Percentiles rank a stretch among this genome's conserved stretches.
phyloP scores from a whole-genome alignment of 2,113 vertebrate species.

The Lophura nycthemera region DNA sequence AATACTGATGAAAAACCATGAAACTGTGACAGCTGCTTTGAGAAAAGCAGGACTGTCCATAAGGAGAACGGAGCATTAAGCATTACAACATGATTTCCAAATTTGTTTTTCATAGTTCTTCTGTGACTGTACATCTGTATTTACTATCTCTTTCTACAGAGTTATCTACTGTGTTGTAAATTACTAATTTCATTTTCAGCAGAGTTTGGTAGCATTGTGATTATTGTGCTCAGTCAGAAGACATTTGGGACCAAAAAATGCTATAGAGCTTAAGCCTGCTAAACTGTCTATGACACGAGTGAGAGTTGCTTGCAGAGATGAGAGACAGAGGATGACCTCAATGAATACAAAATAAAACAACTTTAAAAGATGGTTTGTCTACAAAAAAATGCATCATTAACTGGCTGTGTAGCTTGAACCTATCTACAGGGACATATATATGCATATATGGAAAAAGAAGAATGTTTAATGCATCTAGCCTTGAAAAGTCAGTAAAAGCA shows the following conservation, averaged over 20 bases:
- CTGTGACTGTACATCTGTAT: background rate
- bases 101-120: background rate
- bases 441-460: slow-evolving; percentile 2
- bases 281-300: background rate
- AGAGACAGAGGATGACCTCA: slow-evolving; percentile 18
- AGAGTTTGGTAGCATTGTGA: background rate
- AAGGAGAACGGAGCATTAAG: background rate
- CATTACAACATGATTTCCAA: background rate
- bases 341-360: slow-evolving; percentile 32
- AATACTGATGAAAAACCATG: too few relatives aligned
- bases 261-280: background rate
- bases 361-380: background rate
- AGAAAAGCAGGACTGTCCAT: background rate
- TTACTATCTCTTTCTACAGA: background rate
- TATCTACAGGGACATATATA: background rate
- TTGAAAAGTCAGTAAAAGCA: background rate
- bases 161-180: background rate
- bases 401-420: background rate
- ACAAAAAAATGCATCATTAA: slow-evolving; percentile 2
- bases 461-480: background rate
- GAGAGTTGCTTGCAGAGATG: slow-evolving; percentile 16
- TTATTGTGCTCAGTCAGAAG: background rate
- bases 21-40: background rate
- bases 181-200: slow-evolving; percentile 13
- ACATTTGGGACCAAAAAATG: slow-evolving; percentile 24